A percentile compares a stretch with the other conserved stretches of the same genome.
Evolutionary conservation across 1,140 invertebrate species (phyloP).

Genomic region (Saccostrea cuccullata): DNA sequence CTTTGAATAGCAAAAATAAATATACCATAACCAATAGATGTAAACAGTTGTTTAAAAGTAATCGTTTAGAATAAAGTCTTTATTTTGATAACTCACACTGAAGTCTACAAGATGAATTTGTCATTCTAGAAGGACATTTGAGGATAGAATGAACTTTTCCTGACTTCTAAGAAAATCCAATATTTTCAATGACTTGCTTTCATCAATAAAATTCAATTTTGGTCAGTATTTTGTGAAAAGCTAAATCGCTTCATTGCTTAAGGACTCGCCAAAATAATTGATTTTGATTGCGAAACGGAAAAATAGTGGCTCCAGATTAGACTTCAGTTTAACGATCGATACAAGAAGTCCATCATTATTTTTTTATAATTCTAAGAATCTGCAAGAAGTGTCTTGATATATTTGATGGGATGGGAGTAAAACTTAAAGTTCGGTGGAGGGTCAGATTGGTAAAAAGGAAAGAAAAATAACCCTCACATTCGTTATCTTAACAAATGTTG

Average conservation of each 20-base stretch:
- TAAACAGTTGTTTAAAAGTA: not conserved
- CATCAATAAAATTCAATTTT: conserved; percentile 35
- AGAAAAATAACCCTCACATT: not conserved
- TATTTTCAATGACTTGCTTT: conserved; percentile 38
- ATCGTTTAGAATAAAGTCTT: not conserved
- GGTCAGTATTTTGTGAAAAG: conserved; percentile 35
- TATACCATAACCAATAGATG: not conserved
- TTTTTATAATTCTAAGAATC: conserved; percentile 33
- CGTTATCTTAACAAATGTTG: not conserved
- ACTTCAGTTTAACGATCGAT: conserved; percentile 23
- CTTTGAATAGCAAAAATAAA: not conserved
- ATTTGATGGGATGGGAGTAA: not conserved
- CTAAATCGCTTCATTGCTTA: conserved; percentile 35
- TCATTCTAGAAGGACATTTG: not conserved
- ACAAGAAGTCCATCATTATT: conserved; percentile 27
- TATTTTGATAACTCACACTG: not conserved
- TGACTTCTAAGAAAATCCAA: conserved; percentile 31
- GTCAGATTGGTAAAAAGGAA: not conserved
- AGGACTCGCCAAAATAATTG: conserved; percentile 35
- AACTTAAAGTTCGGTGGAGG: not conserved
- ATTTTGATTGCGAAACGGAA: conserved; percentile 35
- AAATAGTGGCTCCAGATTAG: conserved; percentile 34
- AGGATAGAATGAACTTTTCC: conserved; percentile 14
- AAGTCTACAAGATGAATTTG: not conserved
- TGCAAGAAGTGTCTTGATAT: not conserved